Percentiles rank a stretch among this genome's conserved stretches.
phyloP scores from a whole-genome alignment of 1,140 invertebrate species.

The Drosophila novamexicana region DNA sequence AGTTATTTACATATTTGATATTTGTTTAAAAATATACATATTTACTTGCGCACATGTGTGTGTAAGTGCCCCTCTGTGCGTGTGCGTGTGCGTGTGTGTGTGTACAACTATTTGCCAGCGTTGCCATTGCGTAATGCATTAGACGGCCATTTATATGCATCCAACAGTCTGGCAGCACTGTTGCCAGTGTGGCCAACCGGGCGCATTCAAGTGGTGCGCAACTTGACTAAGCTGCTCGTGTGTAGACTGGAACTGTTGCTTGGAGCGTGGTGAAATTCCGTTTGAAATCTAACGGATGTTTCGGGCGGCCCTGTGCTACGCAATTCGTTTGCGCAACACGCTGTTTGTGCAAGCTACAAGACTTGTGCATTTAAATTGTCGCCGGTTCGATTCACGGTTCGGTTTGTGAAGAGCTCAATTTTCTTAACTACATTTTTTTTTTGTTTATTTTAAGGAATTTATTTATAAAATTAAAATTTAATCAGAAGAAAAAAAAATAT shows the following conservation, averaged over 20 bases:
- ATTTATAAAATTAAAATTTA: too few relatives aligned
- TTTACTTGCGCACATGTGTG: neutral
- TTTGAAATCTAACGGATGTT: slow-evolving; percentile 19
- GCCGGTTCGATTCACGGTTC: too few relatives aligned
- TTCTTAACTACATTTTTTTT: too few relatives aligned
- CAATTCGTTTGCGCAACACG: too few relatives aligned
- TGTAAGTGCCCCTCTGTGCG: neutral
- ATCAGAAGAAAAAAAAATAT: too few relatives aligned
- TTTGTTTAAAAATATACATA: neutral
- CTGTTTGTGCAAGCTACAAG: too few relatives aligned
- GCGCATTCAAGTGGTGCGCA: neutral
- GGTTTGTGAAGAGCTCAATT: too few relatives aligned
- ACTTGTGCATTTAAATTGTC: too few relatives aligned
- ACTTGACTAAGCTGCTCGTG: neutral
- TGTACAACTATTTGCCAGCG: neutral
- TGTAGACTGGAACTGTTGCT: slow-evolving; percentile 34
- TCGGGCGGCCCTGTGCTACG: too few relatives aligned
- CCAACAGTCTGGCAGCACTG: slow-evolving; percentile 1
- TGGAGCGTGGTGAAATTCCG: slow-evolving; percentile 17
- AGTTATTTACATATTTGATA: neutral
- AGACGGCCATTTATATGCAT: neutral
- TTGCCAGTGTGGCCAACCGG: neutral
- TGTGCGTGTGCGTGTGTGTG: neutral
- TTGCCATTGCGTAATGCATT: neutral
- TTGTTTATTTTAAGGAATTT: too few relatives aligned